These are phyloP conservation scores for Menura novaehollandiae DNA, from an alignment of 2,113 vertebrate genomes.

Conservation along the genomic window DNA sequence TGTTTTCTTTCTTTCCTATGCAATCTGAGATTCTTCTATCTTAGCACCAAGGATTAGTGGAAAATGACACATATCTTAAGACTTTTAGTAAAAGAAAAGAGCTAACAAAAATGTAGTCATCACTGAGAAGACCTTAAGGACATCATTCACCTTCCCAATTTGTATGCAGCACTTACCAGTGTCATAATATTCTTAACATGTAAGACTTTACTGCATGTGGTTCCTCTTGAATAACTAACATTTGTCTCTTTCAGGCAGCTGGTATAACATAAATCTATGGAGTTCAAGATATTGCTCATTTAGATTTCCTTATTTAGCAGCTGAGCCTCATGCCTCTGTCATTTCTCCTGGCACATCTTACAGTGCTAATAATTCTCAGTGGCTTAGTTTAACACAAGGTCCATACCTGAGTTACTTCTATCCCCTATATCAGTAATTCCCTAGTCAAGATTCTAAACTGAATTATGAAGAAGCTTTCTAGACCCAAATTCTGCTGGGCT, in stretches of 20 bases:
- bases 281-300: slow-evolving; percentile 9
- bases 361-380: background rate
- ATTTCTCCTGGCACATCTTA: slow-evolving; percentile 4
- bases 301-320: slow-evolving; percentile 19
- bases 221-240: background rate
- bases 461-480: background rate
- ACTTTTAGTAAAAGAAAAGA: background rate
- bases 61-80: background rate
- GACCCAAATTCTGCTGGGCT: background rate
- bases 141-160: background rate
- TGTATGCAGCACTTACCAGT: background rate
- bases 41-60: background rate
- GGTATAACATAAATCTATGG: background rate
- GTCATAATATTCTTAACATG: background rate
- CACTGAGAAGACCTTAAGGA: background rate
- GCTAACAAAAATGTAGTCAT: background rate
- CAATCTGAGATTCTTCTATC: background rate
- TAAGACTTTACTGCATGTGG: background rate
- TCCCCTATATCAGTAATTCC: background rate
- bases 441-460: background rate
- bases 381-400: background rate
- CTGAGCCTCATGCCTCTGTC: background rate
- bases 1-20: background rate
- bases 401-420: background rate
- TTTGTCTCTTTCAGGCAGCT: background rate